Evolutionary conservation across 1,140 invertebrate species (phyloP).

Genomic region (Brachionus paranguensis): DNA sequence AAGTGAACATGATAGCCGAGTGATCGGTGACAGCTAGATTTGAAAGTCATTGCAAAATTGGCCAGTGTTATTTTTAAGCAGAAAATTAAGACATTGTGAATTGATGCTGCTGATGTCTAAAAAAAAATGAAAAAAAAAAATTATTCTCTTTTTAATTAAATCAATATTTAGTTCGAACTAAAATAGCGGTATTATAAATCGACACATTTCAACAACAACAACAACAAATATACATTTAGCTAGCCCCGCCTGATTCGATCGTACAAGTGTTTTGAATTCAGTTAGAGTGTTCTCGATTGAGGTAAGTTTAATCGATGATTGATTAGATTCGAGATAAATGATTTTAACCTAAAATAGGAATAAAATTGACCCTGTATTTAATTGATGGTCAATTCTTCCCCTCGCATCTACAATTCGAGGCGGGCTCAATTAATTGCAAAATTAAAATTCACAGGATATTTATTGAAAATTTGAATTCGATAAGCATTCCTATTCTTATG

Average conservation of each 20-base stretch:
- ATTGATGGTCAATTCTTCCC: background rate
- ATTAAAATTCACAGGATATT: background rate
- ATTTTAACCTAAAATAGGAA: background rate
- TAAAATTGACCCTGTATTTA: background rate
- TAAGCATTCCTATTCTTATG: background rate
- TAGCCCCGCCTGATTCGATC: background rate
- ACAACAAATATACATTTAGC: background rate
- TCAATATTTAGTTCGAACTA: background rate
- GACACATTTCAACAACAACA: background rate
- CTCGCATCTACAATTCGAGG: background rate
- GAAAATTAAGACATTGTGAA: background rate
- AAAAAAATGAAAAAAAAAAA: slow-evolving; percentile 9
- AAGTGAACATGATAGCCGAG: background rate
- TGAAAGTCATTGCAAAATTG: background rate
- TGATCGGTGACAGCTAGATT: background rate
- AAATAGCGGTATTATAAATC: background rate
- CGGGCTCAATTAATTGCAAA: background rate
- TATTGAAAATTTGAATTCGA: background rate
- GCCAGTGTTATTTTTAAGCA: background rate
- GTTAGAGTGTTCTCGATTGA: background rate
- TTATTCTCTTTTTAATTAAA: slow-evolving; percentile 19
- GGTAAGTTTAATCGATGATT: background rate
- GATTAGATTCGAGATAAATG: background rate
- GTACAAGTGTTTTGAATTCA: background rate
- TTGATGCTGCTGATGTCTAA: background rate